A percentile compares a stretch with the other conserved stretches of the same genome.
These are phyloP conservation scores for Loripinus fragilis DNA, from an alignment of 2,888 invertebrate genomes.

Conservation along the genomic window DNA sequence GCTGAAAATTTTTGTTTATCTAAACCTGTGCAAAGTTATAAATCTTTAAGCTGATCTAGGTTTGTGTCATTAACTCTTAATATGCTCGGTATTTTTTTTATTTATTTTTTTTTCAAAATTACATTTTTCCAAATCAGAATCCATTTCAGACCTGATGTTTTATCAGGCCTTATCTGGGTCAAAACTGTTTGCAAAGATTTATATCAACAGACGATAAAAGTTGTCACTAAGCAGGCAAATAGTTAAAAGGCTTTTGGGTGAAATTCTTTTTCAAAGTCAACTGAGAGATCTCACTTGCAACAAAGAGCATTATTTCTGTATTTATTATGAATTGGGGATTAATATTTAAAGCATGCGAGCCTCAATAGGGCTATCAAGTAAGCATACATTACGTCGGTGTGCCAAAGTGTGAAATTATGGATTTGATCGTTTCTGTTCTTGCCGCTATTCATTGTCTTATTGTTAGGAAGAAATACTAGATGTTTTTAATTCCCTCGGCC, in stretches of 20 bases:
- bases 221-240: too few relatives aligned
- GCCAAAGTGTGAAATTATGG: slow-evolving; percentile 17
- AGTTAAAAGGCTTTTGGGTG: slow-evolving; percentile 15
- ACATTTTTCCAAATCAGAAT: too few relatives aligned
- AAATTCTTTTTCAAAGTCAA: slow-evolving; percentile 18
- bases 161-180: too few relatives aligned
- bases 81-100: too few relatives aligned
- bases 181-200: too few relatives aligned
- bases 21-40: too few relatives aligned
- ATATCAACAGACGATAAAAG: too few relatives aligned
- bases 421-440: slow-evolving; percentile 9
- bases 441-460: slow-evolving; percentile 15
- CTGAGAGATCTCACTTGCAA: not conserved
- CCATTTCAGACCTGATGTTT: too few relatives aligned
- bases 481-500: slow-evolving; percentile 14
- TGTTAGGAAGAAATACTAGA: slow-evolving; percentile 12
- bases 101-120: too few relatives aligned
- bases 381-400: slow-evolving; percentile 15
- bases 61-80: too few relatives aligned
- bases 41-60: too few relatives aligned
- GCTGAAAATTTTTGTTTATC: too few relatives aligned
- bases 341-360: slow-evolving; percentile 16
- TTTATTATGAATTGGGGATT: slow-evolving; percentile 10
- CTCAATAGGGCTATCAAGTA: slow-evolving; percentile 9
- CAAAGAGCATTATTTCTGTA: slow-evolving; percentile 15